A percentile compares a stretch with the other conserved stretches of the same genome.
These are phyloP conservation scores for Tyrannus savana DNA, from an alignment of 2,113 vertebrate species.

Conservation along the genomic window DNA sequence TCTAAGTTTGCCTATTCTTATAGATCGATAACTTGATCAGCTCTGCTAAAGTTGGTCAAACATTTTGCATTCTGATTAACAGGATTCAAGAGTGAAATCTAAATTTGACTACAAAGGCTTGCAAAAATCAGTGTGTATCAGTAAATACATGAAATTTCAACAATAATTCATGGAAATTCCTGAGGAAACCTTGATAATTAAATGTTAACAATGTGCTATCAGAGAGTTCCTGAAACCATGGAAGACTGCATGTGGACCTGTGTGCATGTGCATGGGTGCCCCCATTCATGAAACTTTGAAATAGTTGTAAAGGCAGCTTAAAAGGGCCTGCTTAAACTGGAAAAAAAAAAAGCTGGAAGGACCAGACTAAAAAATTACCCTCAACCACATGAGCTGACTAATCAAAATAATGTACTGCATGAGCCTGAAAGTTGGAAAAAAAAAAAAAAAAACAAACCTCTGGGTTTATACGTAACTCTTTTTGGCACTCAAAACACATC, in stretches of 20 bases:
- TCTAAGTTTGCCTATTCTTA: background rate
- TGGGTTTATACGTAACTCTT: background rate
- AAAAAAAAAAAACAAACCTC: background rate
- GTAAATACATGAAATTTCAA: background rate
- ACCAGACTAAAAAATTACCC: background rate
- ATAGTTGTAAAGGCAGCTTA: background rate
- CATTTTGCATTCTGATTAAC: background rate
- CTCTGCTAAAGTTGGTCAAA: background rate
- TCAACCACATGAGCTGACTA: background rate
- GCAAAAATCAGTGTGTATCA: background rate
- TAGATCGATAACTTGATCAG: background rate
- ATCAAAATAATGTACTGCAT: slow-evolving; percentile 2
- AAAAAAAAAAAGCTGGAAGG: slow-evolving; percentile 10
- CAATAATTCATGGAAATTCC: background rate
- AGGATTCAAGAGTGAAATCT: background rate
- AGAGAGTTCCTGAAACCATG: background rate
- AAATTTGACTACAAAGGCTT: background rate
- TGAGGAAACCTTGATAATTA: background rate
- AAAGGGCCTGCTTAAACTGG: background rate
- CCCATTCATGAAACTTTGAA: background rate
- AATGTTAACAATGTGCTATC: background rate
- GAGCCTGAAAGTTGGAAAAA: background rate
- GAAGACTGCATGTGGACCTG: background rate
- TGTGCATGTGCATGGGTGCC: background rate
- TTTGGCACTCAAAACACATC: background rate